Evolutionary conservation across 2,797 vertebrate genomes (phyloP).

Genomic region (Notolabrus celidotus): DNA sequence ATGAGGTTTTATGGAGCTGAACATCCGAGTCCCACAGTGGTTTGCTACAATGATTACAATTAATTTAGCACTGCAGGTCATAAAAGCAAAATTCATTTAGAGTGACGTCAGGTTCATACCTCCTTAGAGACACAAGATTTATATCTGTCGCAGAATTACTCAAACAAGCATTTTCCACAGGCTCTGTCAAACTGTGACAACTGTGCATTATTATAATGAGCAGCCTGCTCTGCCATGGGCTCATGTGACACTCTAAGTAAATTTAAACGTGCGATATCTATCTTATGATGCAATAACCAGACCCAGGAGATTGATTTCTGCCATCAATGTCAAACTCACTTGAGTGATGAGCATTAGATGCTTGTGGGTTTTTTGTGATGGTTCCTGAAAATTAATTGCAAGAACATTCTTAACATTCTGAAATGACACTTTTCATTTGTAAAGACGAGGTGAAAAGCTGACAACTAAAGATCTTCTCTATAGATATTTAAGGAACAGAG

Average conservation of each 20-base stretch:
- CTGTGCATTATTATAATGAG: constrained; percentile 48
- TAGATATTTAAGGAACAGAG: too few species aligned
- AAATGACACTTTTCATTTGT: too few species aligned
- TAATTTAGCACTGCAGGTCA: constrained; percentile 26
- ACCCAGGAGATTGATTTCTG: neutral
- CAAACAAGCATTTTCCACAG: constrained; percentile 21
- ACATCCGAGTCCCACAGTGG: constrained; percentile 12
- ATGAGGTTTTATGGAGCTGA: constrained; percentile 55
- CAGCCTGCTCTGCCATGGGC: neutral
- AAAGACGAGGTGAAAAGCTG: too few species aligned
- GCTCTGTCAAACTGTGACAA: constrained; percentile 23
- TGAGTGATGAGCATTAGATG: constrained; percentile 2
- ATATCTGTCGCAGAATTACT: constrained; percentile 26
- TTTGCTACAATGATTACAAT: constrained; percentile 32
- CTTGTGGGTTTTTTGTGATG: neutral
- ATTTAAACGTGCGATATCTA: neutral
- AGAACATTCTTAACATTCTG: too few species aligned
- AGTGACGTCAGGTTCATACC: neutral
- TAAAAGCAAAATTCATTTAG: constrained; percentile 44
- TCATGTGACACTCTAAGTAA: constrained; percentile 21
- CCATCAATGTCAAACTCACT: neutral
- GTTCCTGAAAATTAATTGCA: too few species aligned
- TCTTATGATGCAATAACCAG: constrained; percentile 7
- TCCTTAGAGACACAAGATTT: constrained; percentile 14
- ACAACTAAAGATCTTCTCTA: too few species aligned